Percentiles rank a stretch among this genome's conserved stretches.
These are phyloP conservation scores for Ceriagrion tenellum DNA, from an alignment of 2,888 invertebrate species.

Conservation along the genomic window DNA sequence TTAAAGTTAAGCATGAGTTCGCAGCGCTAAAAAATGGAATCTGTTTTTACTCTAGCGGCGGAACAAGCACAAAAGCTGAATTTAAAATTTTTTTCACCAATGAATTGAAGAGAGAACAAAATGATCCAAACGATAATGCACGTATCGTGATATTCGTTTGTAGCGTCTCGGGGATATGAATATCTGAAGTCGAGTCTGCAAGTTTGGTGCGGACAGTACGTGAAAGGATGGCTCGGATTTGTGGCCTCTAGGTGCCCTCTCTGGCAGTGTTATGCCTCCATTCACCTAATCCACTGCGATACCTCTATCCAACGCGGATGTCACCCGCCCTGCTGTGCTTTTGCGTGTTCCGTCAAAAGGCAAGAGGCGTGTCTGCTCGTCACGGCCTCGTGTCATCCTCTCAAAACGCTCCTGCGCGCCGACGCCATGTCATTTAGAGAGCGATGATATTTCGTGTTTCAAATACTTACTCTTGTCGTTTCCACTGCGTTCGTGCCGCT, in stretches of 20 bases:
- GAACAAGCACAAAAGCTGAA: too few relatives aligned
- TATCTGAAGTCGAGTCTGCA: too few relatives aligned
- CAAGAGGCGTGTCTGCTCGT: background rate
- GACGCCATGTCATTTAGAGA: background rate
- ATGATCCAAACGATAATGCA: too few relatives aligned
- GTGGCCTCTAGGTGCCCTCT: background rate
- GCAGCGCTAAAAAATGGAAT: too few relatives aligned
- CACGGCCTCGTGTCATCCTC: background rate
- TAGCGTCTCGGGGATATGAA: too few relatives aligned
- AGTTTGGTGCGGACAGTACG: too few relatives aligned
- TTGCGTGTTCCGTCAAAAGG: background rate
- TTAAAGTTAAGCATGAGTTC: too few relatives aligned
- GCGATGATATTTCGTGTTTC: background rate
- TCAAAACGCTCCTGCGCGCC: background rate
- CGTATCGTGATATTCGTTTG: too few relatives aligned
- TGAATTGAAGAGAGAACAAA: too few relatives aligned
- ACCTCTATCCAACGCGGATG: background rate
- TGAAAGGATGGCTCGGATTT: background rate
- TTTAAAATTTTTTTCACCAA: too few relatives aligned
- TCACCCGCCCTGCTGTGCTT: background rate
- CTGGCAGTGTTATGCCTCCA: background rate
- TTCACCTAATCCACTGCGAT: background rate
- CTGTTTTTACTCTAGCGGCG: too few relatives aligned
- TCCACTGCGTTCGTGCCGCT: background rate
- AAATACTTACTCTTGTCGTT: background rate